Percentiles rank a stretch among this genome's conserved stretches.
These are phyloP conservation scores for Dendrolimus houi DNA, from an alignment of 2,888 invertebrate genomes.

Conservation along the genomic window DNA sequence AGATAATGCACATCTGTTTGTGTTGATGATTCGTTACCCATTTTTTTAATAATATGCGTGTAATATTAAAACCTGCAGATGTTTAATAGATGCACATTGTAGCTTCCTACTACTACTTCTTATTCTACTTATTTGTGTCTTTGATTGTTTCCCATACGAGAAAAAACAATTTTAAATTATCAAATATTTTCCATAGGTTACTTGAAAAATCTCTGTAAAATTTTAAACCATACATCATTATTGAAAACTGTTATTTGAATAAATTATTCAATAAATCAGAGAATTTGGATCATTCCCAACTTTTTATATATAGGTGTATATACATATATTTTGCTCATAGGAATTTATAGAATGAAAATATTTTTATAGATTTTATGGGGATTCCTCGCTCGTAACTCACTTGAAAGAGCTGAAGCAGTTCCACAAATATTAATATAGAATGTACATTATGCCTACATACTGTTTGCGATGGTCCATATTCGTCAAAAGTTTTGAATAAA, in stretches of 20 bases:
- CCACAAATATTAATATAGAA: not conserved
- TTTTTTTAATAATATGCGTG: too few species aligned
- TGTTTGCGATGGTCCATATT: too few species aligned
- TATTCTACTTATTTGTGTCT: too few species aligned
- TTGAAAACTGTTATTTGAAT: conserved; percentile 3
- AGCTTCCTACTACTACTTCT: too few species aligned
- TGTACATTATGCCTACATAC: too few species aligned
- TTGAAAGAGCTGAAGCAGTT: not conserved
- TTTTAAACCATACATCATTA: conserved; percentile 6
- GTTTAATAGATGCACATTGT: too few species aligned
- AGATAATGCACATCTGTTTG: too few species aligned
- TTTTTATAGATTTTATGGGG: not conserved
- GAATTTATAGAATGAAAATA: not conserved
- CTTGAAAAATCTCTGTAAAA: conserved; percentile 2
- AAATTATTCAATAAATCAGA: conserved; percentile 7
- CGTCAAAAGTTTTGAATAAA: too few species aligned
- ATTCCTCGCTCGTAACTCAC: not conserved
- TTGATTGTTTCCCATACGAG: too few species aligned
- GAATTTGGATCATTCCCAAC: conserved; percentile 6
- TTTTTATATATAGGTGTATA: conserved; percentile 1
- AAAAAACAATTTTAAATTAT: too few species aligned
- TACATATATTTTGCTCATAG: not conserved
- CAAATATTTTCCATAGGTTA: not conserved
- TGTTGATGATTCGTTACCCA: too few species aligned
- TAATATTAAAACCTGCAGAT: too few species aligned